Conservation (phyloP, 1,140 invertebrate genomes). For the Lepidostoma basale region DNA sequence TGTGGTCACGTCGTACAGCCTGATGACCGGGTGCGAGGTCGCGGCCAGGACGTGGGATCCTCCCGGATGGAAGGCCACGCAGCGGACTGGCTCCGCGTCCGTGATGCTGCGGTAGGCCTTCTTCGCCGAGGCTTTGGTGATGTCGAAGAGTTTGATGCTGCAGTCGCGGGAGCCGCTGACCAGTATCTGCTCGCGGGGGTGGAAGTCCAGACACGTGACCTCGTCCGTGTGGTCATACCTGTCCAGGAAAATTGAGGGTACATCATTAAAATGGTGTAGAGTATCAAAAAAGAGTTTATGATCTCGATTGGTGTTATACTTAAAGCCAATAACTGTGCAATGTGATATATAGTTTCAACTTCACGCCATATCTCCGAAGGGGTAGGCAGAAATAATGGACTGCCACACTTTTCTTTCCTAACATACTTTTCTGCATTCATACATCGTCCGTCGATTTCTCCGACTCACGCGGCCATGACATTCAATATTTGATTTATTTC, state of each 20-base stretch:
- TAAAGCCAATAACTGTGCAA: too few species aligned
- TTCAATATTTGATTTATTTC: too few species aligned
- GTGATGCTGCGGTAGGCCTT: slow-evolving; percentile 95
- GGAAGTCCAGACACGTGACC: slow-evolving; percentile 96
- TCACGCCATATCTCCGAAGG: too few species aligned
- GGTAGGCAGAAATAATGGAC: too few species aligned
- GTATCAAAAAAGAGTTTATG: too few species aligned
- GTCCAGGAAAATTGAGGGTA: neutral
- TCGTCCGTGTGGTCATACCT: slow-evolving; percentile 96
- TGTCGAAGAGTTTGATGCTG: slow-evolving; percentile 96
- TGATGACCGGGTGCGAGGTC: slow-evolving; percentile 87
- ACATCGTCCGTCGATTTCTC: too few species aligned
- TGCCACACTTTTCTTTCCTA: too few species aligned
- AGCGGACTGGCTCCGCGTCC: slow-evolving; percentile 88
- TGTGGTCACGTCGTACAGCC: slow-evolving; percentile 95
- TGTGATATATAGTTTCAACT: too few species aligned
- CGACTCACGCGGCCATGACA: too few species aligned
- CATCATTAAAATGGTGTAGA: neutral
- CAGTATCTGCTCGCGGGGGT: slow-evolving; percentile 91
- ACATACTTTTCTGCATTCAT: too few species aligned
- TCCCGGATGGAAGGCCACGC: slow-evolving; percentile 92
- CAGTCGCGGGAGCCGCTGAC: slow-evolving; percentile 93
- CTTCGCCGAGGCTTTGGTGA: slow-evolving; percentile 96
- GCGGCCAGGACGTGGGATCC: slow-evolving; percentile 95
- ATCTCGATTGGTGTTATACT: too few species aligned